Conservation (phyloP, 2,113 vertebrate species). For the Columbina picui region DNA sequence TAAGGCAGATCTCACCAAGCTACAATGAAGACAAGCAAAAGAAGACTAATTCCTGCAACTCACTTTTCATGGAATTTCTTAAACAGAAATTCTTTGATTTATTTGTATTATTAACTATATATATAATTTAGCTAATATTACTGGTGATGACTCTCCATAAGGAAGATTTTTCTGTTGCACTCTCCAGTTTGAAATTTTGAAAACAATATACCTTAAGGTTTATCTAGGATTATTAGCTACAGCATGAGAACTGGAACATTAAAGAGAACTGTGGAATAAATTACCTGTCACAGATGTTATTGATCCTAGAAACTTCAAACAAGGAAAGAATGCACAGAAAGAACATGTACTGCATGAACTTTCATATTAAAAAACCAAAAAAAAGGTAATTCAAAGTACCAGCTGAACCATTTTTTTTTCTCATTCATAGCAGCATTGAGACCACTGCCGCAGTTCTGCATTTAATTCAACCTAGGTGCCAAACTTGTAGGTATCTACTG, state of each 20-base stretch:
- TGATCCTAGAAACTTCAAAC: not conserved
- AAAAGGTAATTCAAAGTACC: not conserved
- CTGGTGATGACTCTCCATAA: not conserved
- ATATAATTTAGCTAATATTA: not conserved
- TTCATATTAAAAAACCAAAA: not conserved
- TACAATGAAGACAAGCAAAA: not conserved
- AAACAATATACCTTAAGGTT: not conserved
- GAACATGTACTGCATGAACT: not conserved
- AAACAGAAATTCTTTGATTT: not conserved
- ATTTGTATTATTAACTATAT: not conserved
- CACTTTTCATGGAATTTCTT: not conserved
- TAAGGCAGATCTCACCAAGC: not conserved
- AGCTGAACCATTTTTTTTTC: not conserved
- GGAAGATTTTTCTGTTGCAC: not conserved
- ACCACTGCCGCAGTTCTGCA: not conserved
- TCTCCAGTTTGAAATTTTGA: not conserved
- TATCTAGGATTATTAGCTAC: not conserved
- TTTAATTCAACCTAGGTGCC: not conserved
- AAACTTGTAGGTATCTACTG: not conserved
- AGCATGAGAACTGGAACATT: not conserved
- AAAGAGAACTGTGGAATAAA: not conserved
- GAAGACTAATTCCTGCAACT: not conserved
- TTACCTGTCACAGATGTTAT: not conserved
- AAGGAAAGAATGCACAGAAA: not conserved
- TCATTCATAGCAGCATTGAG: not conserved